Base-by-base conservation (phyloP, 2,797 vertebrate genomes). In the Chloroceryle amazona region DNA sequence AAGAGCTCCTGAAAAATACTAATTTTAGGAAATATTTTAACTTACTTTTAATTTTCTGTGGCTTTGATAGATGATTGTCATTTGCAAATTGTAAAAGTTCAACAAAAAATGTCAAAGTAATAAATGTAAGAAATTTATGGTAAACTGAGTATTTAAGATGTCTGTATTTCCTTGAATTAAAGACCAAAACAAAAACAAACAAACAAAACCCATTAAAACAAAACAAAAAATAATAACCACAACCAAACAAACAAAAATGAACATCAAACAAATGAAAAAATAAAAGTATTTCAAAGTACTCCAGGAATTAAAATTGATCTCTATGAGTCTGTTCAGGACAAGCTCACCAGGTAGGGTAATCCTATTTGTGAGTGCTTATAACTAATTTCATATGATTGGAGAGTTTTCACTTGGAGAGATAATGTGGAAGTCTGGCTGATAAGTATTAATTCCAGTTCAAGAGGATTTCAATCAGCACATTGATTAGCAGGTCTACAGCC, bases 391-490 rank as follows among this genome's bases (percentile, higher is more conserved):
- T 78, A 54, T 66, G 78, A 67, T 60, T 70, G 62, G 42, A 81
- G 54, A 79, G 11, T 73, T 87, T 89, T 54, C n/a, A 22, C 23
- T 55, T 86, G 65, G n/a, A 87, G 37, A 82, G 9, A 31, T 61
- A 76, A 71, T 61, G 35, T 65, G 29, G 29, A 81, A 92, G 17
- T 68, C 61, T 81, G 14, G 35, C 31, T 89, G 90, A 42, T 81
- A 81, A 58, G 13, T 62, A 68, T 75, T 94, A 75, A 93, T 74
- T 94, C 31, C 67, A 80, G 26, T 81, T 94, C 74, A 96, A 87
- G 44, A 80, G 31, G 37, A 81, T 94, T 85, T 79, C 52, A 81
- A 3, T 89, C 67, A 67, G 12, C 37, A 22, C 11, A 31, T 57
- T 74, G 33, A 67, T 85, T 76, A 67, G 62, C 29, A 84, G 37